Evolutionary conservation across 2,888 invertebrate species (phyloP), one percentile per base, ranked within the genome.

Genomic region (Tenthredo amoena): DNA sequence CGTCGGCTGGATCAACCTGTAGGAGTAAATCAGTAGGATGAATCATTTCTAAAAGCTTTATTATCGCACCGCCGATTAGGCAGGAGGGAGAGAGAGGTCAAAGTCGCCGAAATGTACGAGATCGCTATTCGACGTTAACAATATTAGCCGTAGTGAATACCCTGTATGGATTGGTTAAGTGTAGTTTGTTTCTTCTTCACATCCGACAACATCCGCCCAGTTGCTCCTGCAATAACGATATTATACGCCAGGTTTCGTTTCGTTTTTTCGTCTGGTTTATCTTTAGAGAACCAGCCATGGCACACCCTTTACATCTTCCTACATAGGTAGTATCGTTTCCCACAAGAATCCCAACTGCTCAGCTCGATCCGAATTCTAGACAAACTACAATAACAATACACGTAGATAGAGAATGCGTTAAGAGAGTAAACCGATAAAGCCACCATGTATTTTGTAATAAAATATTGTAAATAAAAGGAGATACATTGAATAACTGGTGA

Each of bases 91-190:
- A 43, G 21, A 9, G 9, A n/a, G 71, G 71, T 71, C 74, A 1
- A 40, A 43, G 74, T 43, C 21, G 62, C 37, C 18, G 71, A 9
- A 37, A 37, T 6, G 7, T 76, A 15, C n/a, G 47, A 47, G 18
- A 34, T n/a, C 31, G 7, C 18, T 26, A 18, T 34, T n/a, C 18
- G 21, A 55, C 34, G 15, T 10, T 10, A 43, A 21, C 21, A 43
- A 76, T 47, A 76, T 76, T 76, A 47, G 47, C 62, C 18, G 18
- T 50, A 55, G 55, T 77, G 34, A 77, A 50, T 77, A 34, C 31
- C 34, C 37, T 77, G 77, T 34, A 50, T 21, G 34, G 15, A 34
- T 55, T 74, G 12, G 21, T 12, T 21, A 74, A 74, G 74, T 47
- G 26, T 21, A 9, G 12, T 34, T 68, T 34, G 12, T 34, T 34